Evolutionary conservation across 2,888 invertebrate species (phyloP).

Genomic region (Stegophylla sp.): DNA sequence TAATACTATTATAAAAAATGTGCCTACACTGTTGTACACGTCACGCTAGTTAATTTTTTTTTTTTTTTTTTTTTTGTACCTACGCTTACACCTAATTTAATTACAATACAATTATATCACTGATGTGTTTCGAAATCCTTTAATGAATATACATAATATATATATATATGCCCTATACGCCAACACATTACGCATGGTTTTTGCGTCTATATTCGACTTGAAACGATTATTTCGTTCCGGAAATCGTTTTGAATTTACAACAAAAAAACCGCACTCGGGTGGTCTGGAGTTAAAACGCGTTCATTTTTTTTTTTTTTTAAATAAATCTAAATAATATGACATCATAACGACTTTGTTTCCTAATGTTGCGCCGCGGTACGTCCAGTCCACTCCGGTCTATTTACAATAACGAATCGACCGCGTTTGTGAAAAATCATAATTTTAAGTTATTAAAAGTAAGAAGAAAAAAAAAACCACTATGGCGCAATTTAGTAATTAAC

Average conservation of each 20-base stretch:
- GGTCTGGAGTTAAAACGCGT: neutral
- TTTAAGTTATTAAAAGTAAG: neutral
- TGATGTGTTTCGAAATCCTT: neutral
- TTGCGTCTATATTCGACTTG: neutral
- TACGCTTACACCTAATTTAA: neutral
- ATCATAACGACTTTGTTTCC: constrained; percentile 12
- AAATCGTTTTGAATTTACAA: neutral
- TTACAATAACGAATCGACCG: constrained; percentile 18
- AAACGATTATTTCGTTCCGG: neutral
- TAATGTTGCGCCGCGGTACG: neutral
- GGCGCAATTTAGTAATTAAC: neutral
- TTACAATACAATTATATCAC: neutral
- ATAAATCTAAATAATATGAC: constrained; percentile 24
- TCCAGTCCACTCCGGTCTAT: constrained; percentile 17
- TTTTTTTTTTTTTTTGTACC: no score
- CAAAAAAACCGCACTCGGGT: neutral
- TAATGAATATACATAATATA: neutral
- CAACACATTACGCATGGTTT: neutral
- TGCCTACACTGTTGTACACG: no score
- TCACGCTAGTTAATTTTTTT: no score
- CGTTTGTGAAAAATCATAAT: constrained; percentile 17
- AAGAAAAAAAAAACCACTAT: no score
- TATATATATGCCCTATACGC: neutral
- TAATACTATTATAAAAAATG: no score
- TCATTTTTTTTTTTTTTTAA: neutral